A percentile compares a stretch with the other conserved stretches of the same genome.
Evolutionary conservation across 2,797 vertebrate species (phyloP).

Genomic region (Aphelocoma californica): DNA sequence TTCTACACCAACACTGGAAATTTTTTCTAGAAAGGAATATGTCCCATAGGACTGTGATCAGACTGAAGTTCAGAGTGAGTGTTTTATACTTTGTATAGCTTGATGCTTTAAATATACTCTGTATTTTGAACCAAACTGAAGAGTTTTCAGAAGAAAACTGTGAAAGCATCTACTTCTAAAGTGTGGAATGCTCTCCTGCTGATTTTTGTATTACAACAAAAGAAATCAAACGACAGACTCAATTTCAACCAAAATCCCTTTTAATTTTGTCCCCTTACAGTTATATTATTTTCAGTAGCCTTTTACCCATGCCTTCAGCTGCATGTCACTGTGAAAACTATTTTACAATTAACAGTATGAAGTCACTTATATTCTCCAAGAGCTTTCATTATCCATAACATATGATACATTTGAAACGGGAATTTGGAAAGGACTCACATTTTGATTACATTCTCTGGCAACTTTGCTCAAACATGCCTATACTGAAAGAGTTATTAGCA

Average conservation of each 20-base stretch:
- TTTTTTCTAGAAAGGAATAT: not conserved
- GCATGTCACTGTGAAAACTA: not conserved
- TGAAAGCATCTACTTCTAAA: not conserved
- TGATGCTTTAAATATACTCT: not conserved
- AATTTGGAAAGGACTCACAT: not conserved
- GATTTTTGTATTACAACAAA: not conserved
- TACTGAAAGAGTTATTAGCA: not conserved
- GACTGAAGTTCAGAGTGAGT: not conserved
- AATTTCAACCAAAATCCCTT: not conserved
- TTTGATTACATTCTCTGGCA: not conserved
- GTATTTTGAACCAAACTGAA: not conserved
- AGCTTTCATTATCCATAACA: not conserved
- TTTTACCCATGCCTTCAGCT: not conserved
- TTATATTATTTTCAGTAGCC: not conserved
- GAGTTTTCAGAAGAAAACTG: not conserved
- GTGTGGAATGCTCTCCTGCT: not conserved
- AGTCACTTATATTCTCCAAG: not conserved
- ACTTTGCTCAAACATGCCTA: not conserved
- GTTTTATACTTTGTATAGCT: not conserved
- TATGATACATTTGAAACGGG: not conserved
- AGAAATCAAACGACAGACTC: not conserved
- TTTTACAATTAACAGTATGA: not conserved
- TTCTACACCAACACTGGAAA: not conserved
- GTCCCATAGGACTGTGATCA: not conserved
- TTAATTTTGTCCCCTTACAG: not conserved